phyloP scores from a whole-genome alignment of 2,113 vertebrate genomes.

The Edolisoma coerulescens region DNA sequence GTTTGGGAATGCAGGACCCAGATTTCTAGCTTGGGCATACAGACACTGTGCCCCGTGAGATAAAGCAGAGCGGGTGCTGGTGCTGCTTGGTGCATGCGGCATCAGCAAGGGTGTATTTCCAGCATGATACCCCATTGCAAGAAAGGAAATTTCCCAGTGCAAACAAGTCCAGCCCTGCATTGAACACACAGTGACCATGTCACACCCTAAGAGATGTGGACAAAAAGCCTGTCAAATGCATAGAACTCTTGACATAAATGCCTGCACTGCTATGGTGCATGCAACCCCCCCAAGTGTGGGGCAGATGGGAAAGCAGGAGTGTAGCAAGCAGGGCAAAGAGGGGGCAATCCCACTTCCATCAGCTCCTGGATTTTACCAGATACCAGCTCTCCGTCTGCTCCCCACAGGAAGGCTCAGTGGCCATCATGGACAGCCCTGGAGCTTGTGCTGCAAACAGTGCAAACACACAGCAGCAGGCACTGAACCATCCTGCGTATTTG shows the following conservation, averaged over 20 bases:
- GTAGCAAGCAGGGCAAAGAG: neutral
- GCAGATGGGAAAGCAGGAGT: neutral
- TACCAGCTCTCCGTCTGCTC: neutral
- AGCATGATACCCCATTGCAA: neutral
- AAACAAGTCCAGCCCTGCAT: neutral
- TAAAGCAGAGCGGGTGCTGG: neutral
- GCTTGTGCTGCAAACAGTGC: neutral
- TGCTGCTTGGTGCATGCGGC: fast-evolving
- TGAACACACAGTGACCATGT: fast-evolving
- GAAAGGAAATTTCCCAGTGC: neutral
- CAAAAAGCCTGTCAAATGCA: neutral
- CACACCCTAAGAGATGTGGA: neutral
- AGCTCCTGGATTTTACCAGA: neutral
- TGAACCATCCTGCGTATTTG: neutral
- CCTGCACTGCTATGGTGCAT: fast-evolving
- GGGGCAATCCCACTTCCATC: neutral
- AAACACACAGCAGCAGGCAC: neutral
- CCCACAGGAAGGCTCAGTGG: neutral
- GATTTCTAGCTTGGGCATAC: neutral
- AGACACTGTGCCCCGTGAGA: fast-evolving
- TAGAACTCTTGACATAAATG: neutral
- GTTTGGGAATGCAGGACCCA: neutral
- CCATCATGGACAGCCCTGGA: neutral
- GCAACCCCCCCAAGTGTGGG: fast-evolving
- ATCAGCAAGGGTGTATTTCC: neutral